These are phyloP conservation scores for Synanceia verrucosa DNA, from an alignment of 2,797 vertebrate genomes.

Conservation along the genomic window DNA sequence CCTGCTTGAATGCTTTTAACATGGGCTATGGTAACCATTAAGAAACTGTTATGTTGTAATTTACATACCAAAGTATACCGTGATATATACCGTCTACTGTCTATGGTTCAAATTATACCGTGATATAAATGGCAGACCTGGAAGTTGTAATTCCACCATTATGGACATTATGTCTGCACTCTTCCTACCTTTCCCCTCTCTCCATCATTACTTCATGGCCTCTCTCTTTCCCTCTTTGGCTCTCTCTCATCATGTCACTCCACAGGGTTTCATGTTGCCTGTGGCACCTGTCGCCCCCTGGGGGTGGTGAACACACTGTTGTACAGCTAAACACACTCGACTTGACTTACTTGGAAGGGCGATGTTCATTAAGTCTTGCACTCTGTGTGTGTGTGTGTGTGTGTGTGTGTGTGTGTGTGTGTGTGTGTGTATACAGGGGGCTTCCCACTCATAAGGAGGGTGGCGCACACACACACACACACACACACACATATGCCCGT, in stretches of 20 bases:
- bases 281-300: conserved; percentile 67
- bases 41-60: too few relatives aligned
- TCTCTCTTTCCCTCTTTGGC: background rate
- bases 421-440: conserved; percentile 32
- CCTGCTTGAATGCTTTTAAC: too few relatives aligned
- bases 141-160: too few relatives aligned
- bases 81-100: too few relatives aligned
- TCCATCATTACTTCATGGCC: conserved; percentile 30
- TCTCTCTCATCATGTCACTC: conserved; percentile 39
- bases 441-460: conserved; percentile 66
- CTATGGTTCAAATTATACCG: too few relatives aligned
- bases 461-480: background rate
- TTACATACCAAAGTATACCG: too few relatives aligned
- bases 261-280: conserved; percentile 62
- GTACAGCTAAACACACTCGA: background rate
- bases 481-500: conserved; percentile 1
- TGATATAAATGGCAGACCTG: too few relatives aligned
- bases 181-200: background rate
- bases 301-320: background rate
- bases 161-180: too few relatives aligned
- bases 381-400: conserved; percentile 12
- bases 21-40: too few relatives aligned
- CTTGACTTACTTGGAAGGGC: conserved; percentile 35
- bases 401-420: background rate
- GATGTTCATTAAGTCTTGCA: conserved; percentile 26